phyloP scores from a whole-genome alignment of 2,113 vertebrate genomes.

The Megaptera novaeangliae region DNA sequence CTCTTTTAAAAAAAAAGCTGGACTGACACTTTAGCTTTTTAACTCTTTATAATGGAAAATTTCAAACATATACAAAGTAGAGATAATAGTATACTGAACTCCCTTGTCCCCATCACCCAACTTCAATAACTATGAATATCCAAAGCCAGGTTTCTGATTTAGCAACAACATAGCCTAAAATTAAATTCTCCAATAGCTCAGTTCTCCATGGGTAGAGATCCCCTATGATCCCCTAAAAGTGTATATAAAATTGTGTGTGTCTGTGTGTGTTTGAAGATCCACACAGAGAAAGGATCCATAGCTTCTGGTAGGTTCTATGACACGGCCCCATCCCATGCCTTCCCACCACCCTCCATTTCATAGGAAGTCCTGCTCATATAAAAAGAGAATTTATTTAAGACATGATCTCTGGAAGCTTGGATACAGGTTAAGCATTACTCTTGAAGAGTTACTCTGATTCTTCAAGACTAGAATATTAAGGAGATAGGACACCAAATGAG shows the following conservation, averaged over 20 bases:
- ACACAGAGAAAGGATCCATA: background rate
- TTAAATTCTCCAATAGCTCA: background rate
- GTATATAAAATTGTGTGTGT: background rate
- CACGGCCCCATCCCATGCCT: background rate
- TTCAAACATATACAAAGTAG: background rate
- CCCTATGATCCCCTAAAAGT: background rate
- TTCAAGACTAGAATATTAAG: background rate
- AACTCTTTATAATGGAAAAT: background rate
- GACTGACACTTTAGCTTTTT: background rate
- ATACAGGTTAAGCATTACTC: background rate
- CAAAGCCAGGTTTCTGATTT: background rate
- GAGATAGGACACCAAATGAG: background rate
- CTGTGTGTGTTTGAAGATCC: background rate
- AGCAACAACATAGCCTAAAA: background rate
- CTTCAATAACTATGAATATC: background rate
- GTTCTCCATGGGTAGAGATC: background rate
- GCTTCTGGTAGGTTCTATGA: background rate
- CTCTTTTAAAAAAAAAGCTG: background rate
- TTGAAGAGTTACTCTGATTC: background rate
- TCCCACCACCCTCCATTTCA: background rate
- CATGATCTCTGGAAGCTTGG: background rate
- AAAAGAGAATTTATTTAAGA: background rate
- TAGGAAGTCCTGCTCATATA: background rate
- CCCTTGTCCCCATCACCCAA: background rate
- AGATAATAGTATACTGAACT: background rate